Base-by-base conservation (phyloP, 2,888 invertebrate species). In the Crematogaster levior region DNA sequence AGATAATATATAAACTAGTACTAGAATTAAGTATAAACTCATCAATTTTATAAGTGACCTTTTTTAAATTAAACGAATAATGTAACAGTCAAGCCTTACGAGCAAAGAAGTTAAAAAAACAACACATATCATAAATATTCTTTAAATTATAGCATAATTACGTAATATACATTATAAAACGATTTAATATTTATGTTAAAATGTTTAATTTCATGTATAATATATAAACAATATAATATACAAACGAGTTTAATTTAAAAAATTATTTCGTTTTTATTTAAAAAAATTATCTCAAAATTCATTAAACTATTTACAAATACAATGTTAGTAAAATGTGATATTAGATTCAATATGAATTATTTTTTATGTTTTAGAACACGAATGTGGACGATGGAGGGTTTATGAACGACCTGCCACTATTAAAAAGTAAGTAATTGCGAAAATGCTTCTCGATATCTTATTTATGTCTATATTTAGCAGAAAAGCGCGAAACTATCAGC, bases 301-400 rank as follows among this genome's bases (percentile, higher is more conserved):
- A 15, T 61, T 61, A 21, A 34, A 37, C 6, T 15, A 40, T 60
- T 9, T 24, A 21, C 40, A 40, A 4, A 24, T 7, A n/a, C 37
- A 10, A 37, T 30, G 4, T 60, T 34, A 27, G 24, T 0, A 40
- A 63, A 63, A 0, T 3, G 40, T 70, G 10, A 51, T 53, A 37
- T 37, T 18, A 43, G 5, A 40, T 60, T 75, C 5, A 77, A 37
- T 48, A 30, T 46, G 40, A 48, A 79, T 82, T 48, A 34, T 43
- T 27, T 51, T 73, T 65, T 66, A 1, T 63, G 63, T 83, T 87
- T 81, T 96, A 97, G 97, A 97, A 97, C 94, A 96, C 97, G 90
- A 97, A 97, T 90, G 97, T 98, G 95, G 98, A 98, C 94, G 98
- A 98, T 93, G 97, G 97, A 89, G 97, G 97, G 72, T 98, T 98